Evolutionary conservation across 1,140 invertebrate genomes (phyloP).

Genomic region (Drosophila kurseongensis): DNA sequence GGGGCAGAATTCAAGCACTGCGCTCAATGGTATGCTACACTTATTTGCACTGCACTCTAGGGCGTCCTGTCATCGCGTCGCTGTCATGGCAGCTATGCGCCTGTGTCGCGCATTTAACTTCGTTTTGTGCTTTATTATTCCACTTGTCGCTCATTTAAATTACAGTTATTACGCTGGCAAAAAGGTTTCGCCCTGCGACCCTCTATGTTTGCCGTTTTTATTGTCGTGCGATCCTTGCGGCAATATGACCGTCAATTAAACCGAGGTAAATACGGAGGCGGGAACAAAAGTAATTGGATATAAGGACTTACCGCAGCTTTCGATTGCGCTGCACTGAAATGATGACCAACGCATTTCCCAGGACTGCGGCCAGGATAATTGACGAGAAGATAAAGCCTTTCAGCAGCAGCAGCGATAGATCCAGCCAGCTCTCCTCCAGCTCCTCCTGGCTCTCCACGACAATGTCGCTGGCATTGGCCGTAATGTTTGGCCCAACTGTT

Average conservation of each 20-base stretch:
- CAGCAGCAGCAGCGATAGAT: slow-evolving; percentile 87
- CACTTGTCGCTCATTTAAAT: slow-evolving; percentile 76
- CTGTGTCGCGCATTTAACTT: slow-evolving; percentile 68
- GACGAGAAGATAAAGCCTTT: slow-evolving; percentile 91
- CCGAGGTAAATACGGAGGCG: slow-evolving; percentile 2
- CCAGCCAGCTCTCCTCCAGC: slow-evolving; percentile 84
- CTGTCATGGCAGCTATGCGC: slow-evolving; percentile 38
- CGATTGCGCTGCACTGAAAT: slow-evolving; percentile 86
- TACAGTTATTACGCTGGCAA: slow-evolving; percentile 51
- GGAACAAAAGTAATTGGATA: slow-evolving; percentile 4
- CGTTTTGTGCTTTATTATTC: slow-evolving; percentile 72
- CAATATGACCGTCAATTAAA: slow-evolving; percentile 46
- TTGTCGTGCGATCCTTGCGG: slow-evolving; percentile 25
- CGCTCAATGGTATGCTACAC: slow-evolving; percentile 53
- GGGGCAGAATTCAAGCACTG: slow-evolving; percentile 4
- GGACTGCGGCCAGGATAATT: slow-evolving; percentile 94
- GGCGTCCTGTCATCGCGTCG: slow-evolving; percentile 41
- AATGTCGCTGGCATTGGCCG: slow-evolving; percentile 55
- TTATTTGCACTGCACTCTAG: slow-evolving; percentile 52
- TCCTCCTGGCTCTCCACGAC: slow-evolving; percentile 26
- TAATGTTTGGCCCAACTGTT: slow-evolving; percentile 59
- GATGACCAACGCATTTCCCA: slow-evolving; percentile 95
- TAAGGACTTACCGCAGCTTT: slow-evolving; percentile 79
- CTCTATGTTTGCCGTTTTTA: slow-evolving; percentile 6
- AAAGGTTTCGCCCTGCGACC: slow-evolving; percentile 13